Percentiles rank a stretch among this genome's conserved stretches.
These are phyloP conservation scores for Austrolebias charrua DNA, from an alignment of 2,797 vertebrate species.

Conservation along the genomic window DNA sequence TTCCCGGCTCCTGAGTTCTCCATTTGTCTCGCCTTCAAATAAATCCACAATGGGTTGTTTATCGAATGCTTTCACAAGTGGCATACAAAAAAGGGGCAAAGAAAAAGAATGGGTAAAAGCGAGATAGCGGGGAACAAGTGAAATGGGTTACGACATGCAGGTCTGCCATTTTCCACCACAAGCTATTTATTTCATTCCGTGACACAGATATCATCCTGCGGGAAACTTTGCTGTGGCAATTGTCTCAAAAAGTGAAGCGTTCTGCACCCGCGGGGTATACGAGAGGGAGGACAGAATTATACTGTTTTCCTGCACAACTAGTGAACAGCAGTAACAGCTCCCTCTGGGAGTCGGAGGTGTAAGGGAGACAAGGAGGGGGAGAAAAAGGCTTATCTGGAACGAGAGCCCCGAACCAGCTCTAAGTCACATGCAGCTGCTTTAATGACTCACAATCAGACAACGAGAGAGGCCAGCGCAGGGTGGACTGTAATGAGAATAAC, in stretches of 20 bases:
- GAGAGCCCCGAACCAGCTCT: conserved; percentile 58
- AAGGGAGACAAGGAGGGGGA: conserved; percentile 16
- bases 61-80: conserved; percentile 42
- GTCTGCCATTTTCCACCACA: conserved; percentile 51
- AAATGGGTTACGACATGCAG: conserved; percentile 39
- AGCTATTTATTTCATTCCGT: conserved; percentile 63
- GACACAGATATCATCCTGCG: conserved; percentile 58
- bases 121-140: conserved; percentile 44
- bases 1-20: conserved; percentile 18
- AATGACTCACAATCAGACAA: conserved; percentile 64
- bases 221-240: conserved; percentile 58
- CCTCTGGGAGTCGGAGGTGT: conserved; percentile 64
- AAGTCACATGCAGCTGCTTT: conserved; percentile 70
- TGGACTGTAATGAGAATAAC: conserved; percentile 63
- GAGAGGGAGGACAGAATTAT: conserved; percentile 70
- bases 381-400: conserved; percentile 66
- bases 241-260: conserved; percentile 52
- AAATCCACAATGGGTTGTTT: conserved; percentile 39
- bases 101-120: conserved; percentile 6
- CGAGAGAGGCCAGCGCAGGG: conserved; percentile 35
- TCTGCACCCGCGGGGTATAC: conserved; percentile 40
- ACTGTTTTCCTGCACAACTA: conserved; percentile 69
- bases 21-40: conserved; percentile 39
- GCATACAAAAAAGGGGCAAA: conserved; percentile 44
- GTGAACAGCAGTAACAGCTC: conserved; percentile 71